These are phyloP conservation scores for Cephalopachus bancanus DNA, from an alignment of 2,797 vertebrate genomes.

Conservation along the genomic window DNA sequence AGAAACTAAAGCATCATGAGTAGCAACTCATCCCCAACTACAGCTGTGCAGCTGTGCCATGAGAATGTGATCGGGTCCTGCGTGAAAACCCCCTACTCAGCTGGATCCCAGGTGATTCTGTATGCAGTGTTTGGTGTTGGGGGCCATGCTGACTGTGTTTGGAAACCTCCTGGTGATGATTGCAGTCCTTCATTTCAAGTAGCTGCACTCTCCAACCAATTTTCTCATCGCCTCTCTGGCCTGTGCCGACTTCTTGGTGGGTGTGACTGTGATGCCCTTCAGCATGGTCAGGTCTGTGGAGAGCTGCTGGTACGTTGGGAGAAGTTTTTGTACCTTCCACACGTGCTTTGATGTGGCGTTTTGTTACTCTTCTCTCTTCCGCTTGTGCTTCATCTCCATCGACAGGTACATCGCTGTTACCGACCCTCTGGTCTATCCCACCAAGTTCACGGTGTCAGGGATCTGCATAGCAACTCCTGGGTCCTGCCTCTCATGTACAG, in stretches of 20 bases:
- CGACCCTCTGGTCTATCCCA: conserved; percentile 59
- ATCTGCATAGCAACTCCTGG: not conserved
- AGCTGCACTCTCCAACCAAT: conserved; percentile 81
- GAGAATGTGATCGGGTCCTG: conserved; percentile 70
- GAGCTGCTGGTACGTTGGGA: conserved; percentile 79
- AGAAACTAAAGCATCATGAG: conserved; percentile 1
- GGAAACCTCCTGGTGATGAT: conserved; percentile 81
- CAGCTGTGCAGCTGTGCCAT: conserved; percentile 53
- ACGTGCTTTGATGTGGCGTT: not conserved
- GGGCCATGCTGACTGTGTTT: conserved; percentile 63
- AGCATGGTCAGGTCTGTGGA: conserved; percentile 81
- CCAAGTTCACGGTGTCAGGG: not conserved
- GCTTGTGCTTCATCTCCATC: conserved; percentile 90
- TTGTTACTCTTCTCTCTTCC: conserved; percentile 65
- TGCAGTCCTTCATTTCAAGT: conserved; percentile 81
- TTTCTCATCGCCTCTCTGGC: conserved; percentile 82
- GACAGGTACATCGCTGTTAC: conserved; percentile 64
- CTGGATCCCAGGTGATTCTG: not conserved
- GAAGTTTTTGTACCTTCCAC: conserved; percentile 75
- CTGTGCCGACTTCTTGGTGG: conserved; percentile 76
- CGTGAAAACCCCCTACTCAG: not conserved
- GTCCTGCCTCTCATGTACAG: not conserved
- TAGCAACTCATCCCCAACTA: fast-evolving
- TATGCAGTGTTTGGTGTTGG: conserved; percentile 48
- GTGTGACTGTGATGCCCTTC: conserved; percentile 77